Evolutionary conservation across 2,888 invertebrate genomes (phyloP), one percentile per base, ranked within the genome.

Genomic region (Acheta domesticus): DNA sequence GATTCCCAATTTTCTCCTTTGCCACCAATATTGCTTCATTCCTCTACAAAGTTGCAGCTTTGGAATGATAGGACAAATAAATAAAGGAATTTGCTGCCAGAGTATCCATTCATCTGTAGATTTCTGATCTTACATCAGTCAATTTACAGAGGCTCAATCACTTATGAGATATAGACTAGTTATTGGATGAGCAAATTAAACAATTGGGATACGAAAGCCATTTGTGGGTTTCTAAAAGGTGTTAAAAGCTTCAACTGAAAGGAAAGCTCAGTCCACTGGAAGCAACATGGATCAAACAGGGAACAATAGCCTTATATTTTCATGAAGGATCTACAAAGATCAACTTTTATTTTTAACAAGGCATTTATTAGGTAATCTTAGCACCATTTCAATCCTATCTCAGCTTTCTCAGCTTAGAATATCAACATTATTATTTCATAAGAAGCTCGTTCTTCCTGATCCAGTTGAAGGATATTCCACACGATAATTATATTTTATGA

Each of bases 311-410:
- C 12, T 19, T 14, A 48, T n/a, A 76, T 36, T n/a, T 76, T 48
- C n/a, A 48, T 23, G 23, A 76, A 76, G 21, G 23, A 49, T 49
- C 76, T 75, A 48, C 36, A 78, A 74, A 75, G 78, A 76, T 77
- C 74, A 80, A 77, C 79, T 79, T 78, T 80, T 79, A 81, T 80
- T 80, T 82, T 81, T 81, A 81, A 82, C 82, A 82, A 82, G 82
- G 82, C 82, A 82, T 81, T 76, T 81, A 80, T 80, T 82, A 80
- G 82, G 82, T 82, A 80, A 81, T 82, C 81, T 80, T 82, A 82
- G 82, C 82, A 82, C 82, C 82, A 82, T 82, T 81, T 81, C 82
- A 82, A 82, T 81, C 82, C 82, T 81, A 81, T 81, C 80, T 80
- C 75, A 79, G 73, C 80, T 78, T 78, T 48, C 49, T 78, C 78